Evolutionary conservation across 2,797 vertebrate genomes (phyloP).

Genomic region (Sebastes itinus): DNA sequence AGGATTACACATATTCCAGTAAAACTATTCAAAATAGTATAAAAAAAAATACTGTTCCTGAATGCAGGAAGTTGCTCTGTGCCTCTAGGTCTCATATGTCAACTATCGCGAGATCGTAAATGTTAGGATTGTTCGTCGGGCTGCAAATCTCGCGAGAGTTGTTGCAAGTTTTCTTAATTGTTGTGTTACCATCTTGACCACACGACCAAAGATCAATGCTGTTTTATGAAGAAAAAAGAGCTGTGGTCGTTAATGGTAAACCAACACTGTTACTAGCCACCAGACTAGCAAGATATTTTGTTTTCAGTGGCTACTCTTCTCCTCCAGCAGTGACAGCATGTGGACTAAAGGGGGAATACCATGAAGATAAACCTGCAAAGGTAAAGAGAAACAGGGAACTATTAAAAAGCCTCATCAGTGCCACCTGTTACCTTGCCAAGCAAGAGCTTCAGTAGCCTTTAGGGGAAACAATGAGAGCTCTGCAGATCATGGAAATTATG

Average conservation of each 20-base stretch:
- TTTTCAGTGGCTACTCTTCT: background rate
- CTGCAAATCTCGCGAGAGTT: background rate
- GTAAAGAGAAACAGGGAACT: background rate
- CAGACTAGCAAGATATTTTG: background rate
- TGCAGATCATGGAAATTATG: no score
- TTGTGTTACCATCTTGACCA: no score
- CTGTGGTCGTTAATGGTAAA: background rate
- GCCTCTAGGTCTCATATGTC: no score
- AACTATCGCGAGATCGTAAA: no score
- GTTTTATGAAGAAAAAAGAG: background rate
- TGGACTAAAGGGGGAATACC: background rate
- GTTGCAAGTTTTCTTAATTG: no score
- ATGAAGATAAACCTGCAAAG: background rate
- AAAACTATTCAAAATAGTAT: background rate
- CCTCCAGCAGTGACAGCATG: no score
- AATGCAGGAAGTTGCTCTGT: no score
- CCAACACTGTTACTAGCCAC: background rate
- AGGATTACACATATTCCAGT: background rate
- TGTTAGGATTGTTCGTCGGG: background rate
- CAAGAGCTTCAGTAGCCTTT: no score
- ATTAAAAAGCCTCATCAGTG: background rate
- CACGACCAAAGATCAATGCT: background rate
- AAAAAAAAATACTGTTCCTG: no score
- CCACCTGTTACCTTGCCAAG: background rate
- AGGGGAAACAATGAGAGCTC: no score